Evolutionary conservation across 2,797 vertebrate genomes (phyloP).

Genomic region (Sarcoramphus papa): DNA sequence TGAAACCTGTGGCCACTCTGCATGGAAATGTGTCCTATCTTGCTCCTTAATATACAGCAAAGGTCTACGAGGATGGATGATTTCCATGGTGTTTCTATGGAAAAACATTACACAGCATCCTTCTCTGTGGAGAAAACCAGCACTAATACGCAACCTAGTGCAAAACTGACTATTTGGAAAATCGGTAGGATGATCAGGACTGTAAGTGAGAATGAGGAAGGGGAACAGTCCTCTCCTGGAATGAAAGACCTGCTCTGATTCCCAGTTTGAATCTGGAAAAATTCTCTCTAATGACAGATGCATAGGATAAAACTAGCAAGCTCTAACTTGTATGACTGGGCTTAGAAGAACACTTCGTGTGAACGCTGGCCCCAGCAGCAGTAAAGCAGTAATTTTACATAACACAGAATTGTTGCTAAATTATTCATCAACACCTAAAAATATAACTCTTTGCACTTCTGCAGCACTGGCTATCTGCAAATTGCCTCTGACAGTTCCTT

Average conservation of each 20-base stretch:
- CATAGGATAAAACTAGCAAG: slow-evolving; percentile 23
- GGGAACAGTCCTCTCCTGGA: neutral
- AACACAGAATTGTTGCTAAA: slow-evolving; percentile 23
- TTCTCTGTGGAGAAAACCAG: neutral
- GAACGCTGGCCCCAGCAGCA: neutral
- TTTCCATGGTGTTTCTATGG: neutral
- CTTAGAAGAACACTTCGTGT: slow-evolving; percentile 2
- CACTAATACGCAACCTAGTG: neutral
- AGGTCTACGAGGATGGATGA: neutral
- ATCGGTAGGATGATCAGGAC: neutral
- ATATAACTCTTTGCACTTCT: slow-evolving; percentile 13
- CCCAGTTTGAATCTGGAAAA: slow-evolving; percentile 12
- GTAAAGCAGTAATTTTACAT: slow-evolving; percentile 6
- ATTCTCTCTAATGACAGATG: neutral
- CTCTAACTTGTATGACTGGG: slow-evolving; percentile 11
- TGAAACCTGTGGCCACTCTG: neutral
- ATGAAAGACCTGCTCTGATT: neutral
- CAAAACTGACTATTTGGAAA: neutral
- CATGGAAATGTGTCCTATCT: neutral
- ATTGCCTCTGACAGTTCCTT: neutral
- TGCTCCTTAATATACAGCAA: neutral
- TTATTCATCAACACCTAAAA: slow-evolving; percentile 48
- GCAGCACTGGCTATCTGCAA: neutral
- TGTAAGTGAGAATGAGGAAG: neutral
- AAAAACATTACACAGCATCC: neutral